A percentile compares a stretch with the other conserved stretches of the same genome.
These are phyloP conservation scores for Borostomias antarcticus DNA, from an alignment of 2,797 vertebrate genomes.

Conservation along the genomic window DNA sequence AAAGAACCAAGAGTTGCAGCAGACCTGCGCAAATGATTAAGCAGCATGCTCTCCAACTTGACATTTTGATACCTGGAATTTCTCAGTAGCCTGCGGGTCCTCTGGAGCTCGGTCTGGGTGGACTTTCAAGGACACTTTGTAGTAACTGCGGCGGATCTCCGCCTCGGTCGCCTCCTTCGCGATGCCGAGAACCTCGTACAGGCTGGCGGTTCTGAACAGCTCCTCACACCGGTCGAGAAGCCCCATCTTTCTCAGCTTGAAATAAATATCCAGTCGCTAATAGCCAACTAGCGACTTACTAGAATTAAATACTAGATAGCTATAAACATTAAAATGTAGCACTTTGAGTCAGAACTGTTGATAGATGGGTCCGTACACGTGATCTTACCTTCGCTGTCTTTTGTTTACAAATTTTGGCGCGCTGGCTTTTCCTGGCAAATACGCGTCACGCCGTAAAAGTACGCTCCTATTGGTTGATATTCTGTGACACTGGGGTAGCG, in stretches of 20 bases:
- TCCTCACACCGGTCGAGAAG: conserved; percentile 80
- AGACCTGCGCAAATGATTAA: too few relatives aligned
- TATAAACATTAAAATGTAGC: too few relatives aligned
- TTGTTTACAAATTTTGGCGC: background rate
- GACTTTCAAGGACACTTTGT: conserved; percentile 82
- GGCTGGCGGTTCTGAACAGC: conserved; percentile 78
- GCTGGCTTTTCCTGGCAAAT: background rate
- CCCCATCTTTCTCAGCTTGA: conserved; percentile 60
- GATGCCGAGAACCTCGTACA: conserved; percentile 82
- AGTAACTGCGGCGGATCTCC: conserved; percentile 86
- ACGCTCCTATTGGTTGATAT: background rate
- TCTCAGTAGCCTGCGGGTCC: conserved; percentile 78
- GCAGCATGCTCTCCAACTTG: too few relatives aligned
- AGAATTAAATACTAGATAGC: too few relatives aligned
- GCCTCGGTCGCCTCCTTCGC: conserved; percentile 71
- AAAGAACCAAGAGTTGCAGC: too few relatives aligned
- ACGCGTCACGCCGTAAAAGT: background rate
- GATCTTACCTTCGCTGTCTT: too few relatives aligned
- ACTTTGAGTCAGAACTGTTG: too few relatives aligned
- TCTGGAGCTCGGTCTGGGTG: conserved; percentile 86
- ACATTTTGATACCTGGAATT: conserved; percentile 80
- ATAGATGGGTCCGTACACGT: too few relatives aligned
- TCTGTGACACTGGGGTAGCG: background rate
- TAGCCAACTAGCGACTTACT: too few relatives aligned
- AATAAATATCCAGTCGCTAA: too few relatives aligned